Percentiles rank a stretch among this genome's conserved stretches.
phyloP scores from a whole-genome alignment of 2,888 invertebrate species.

The Xylocampa areola region DNA sequence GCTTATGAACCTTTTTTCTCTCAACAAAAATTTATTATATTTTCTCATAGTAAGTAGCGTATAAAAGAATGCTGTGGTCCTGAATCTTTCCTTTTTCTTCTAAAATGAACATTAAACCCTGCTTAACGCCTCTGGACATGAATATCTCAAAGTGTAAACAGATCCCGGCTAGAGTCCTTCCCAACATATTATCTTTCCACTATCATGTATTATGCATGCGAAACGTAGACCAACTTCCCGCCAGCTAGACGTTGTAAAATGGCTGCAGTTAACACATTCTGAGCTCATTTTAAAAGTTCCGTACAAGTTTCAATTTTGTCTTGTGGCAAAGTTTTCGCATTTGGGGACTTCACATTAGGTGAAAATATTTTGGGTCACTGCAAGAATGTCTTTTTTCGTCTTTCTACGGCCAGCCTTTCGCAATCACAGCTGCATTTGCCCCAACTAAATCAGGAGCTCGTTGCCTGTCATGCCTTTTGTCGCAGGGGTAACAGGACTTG shows the following conservation, averaged over 20 bases:
- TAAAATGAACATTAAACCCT: neutral
- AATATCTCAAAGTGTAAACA: constrained; percentile 39
- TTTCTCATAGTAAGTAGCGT: too few species aligned
- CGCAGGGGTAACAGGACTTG: too few species aligned
- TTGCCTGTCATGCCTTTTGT: too few species aligned
- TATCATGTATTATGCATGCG: constrained; percentile 51
- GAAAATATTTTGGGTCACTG: neutral
- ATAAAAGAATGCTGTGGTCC: neutral
- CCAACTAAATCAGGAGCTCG: too few species aligned
- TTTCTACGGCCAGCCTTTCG: too few species aligned
- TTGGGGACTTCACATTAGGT: neutral
- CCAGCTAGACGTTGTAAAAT: constrained; percentile 48
- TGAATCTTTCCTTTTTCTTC: neutral
- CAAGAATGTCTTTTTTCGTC: too few species aligned
- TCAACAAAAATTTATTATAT: too few species aligned
- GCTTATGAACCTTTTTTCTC: too few species aligned
- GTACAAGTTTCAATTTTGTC: constrained; percentile 36
- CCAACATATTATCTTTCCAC: constrained; percentile 38
- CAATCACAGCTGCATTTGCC: too few species aligned
- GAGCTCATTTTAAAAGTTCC: constrained; percentile 40
- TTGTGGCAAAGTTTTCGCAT: constrained; percentile 6
- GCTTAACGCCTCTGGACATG: constrained; percentile 11
- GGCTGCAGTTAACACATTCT: constrained; percentile 48
- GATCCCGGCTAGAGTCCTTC: constrained; percentile 24
- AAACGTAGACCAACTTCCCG: constrained; percentile 25